Evolutionary conservation across 2,888 invertebrate species (phyloP).

Genomic region (Hartigia nigra): DNA sequence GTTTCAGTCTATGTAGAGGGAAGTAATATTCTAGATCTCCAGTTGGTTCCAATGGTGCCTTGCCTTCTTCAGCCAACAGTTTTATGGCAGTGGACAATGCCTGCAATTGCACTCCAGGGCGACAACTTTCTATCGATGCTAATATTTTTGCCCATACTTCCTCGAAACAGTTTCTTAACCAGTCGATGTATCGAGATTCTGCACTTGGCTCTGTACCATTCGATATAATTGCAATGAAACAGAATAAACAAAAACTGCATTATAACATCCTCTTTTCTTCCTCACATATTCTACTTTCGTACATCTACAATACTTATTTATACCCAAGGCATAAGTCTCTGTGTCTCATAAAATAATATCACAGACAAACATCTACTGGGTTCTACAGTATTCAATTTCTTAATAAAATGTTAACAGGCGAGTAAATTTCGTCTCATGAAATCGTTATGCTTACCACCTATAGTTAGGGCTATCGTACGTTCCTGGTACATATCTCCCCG

Average conservation of each 20-base stretch:
- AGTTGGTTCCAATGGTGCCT: constrained; percentile 71
- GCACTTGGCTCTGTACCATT: constrained; percentile 66
- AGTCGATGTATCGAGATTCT: constrained; percentile 74
- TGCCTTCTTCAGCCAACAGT: constrained; percentile 78
- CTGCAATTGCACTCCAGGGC: constrained; percentile 69
- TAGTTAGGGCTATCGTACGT: constrained; percentile 55
- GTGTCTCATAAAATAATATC: neutral
- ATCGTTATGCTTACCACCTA: constrained; percentile 48
- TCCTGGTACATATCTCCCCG: constrained; percentile 75
- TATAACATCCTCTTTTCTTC: neutral
- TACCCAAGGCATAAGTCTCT: neutral
- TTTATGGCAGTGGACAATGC: constrained; percentile 81
- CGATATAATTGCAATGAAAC: neutral
- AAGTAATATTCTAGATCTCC: constrained; percentile 70
- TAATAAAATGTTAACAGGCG: neutral
- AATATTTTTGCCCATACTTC: constrained; percentile 73
- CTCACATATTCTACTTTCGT: neutral
- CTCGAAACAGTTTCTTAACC: constrained; percentile 79
- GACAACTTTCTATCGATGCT: constrained; percentile 70
- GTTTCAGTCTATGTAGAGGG: constrained; percentile 75
- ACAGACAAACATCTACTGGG: neutral
- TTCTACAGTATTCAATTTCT: neutral
- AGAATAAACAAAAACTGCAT: neutral
- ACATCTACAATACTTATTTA: neutral
- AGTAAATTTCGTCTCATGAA: constrained; percentile 12